Conservation (phyloP, 2,888 invertebrate species). For the Eremobia ochroleuca region DNA sequence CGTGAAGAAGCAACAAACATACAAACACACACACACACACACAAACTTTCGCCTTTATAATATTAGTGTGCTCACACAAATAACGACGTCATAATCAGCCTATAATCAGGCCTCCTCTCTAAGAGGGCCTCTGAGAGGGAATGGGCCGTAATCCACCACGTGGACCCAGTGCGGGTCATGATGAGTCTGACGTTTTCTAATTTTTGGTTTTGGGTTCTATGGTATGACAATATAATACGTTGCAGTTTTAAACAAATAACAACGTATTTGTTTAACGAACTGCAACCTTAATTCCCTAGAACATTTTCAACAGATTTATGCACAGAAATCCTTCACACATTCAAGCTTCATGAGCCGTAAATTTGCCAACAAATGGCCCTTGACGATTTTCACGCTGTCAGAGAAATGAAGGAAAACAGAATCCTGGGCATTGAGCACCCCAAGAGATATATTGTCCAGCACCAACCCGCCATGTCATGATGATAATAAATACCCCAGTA, state of each 20-base stretch:
- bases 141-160: too few species aligned
- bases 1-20: too few species aligned
- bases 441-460: constrained; percentile 80
- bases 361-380: constrained; percentile 87
- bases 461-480: constrained; percentile 75
- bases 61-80: too few species aligned
- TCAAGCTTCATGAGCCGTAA: constrained; percentile 85
- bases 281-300: constrained; percentile 48
- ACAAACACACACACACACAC: too few species aligned
- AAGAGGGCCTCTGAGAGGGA: background rate
- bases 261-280: constrained; percentile 29
- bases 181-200: background rate
- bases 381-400: constrained; percentile 86
- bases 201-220: background rate
- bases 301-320: constrained; percentile 60
- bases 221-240: background rate
- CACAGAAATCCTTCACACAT: constrained; percentile 78
- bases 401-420: constrained; percentile 87
- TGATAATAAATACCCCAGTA: constrained; percentile 73
- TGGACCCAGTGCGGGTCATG: too few species aligned
- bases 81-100: background rate
- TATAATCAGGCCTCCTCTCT: background rate
- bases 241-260: background rate
- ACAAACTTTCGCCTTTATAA: too few species aligned
- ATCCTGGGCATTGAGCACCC: constrained; percentile 72